Conservation (phyloP, 2,888 invertebrate genomes). For the Microplitis deprimator region DNA sequence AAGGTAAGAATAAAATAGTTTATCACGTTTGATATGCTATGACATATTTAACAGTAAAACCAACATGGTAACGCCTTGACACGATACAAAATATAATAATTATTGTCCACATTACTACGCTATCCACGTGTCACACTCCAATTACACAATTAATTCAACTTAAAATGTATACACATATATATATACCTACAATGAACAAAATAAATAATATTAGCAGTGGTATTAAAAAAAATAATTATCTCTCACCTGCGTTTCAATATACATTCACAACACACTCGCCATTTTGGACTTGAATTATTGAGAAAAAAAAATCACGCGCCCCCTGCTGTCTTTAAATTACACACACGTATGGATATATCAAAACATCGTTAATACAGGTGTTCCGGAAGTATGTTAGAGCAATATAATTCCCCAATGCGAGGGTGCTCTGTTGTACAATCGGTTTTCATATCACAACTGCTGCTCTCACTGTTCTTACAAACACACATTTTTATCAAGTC, state of each 20-base stretch:
- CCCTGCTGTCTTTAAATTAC: constrained; percentile 43
- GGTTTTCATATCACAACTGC: constrained; percentile 35
- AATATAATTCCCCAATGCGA: constrained; percentile 18
- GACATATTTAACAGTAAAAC: constrained; percentile 38
- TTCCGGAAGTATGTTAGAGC: constrained; percentile 45
- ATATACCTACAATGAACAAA: not conserved
- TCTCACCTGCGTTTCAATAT: constrained; percentile 59
- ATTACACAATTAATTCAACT: constrained; percentile 22
- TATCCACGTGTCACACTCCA: constrained; percentile 33
- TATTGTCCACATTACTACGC: constrained; percentile 13
- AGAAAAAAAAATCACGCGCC: constrained; percentile 51
- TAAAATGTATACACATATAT: not conserved
- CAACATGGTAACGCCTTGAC: constrained; percentile 38
- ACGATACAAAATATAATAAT: constrained; percentile 35
- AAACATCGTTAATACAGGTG: constrained; percentile 42
- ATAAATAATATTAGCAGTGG: constrained; percentile 29
- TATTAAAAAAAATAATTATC: constrained; percentile 43
- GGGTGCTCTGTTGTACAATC: constrained; percentile 25
- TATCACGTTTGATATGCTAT: constrained; percentile 34
- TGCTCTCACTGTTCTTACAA: constrained; percentile 1
- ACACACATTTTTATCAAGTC: constrained; percentile 15
- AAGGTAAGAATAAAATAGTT: constrained; percentile 1
- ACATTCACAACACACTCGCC: constrained; percentile 61
- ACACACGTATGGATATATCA: constrained; percentile 35
- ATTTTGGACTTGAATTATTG: constrained; percentile 62